Base-by-base conservation (phyloP, 2,888 invertebrate genomes). In the Sinhomidia bicolor region DNA sequence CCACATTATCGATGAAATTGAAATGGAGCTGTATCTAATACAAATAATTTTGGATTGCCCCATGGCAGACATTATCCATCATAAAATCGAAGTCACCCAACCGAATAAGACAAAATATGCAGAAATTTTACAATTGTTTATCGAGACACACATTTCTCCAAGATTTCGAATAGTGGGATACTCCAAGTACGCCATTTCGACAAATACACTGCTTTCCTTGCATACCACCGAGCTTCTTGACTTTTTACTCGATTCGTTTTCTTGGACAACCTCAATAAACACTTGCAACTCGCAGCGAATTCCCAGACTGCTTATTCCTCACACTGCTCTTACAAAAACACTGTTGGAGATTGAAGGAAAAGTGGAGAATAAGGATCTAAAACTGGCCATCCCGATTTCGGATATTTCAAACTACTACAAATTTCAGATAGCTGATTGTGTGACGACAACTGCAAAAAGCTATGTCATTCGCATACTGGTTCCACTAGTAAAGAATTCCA, bases 381-480 rank as follows among this genome's bases (percentile, higher is more conserved):
- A 65, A 6, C 62, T 89, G 0, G 84, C 88, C 26, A 74, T 89
- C 9, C 88, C 79, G n/a, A 41, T 65, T 12, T n/a, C 29, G 0
- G 89, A 89, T 32, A 29, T 88, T 12, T 80, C 88, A 1, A 88
- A 47, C n/a, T 89, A 89, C 29, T 88, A 85, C 26, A 85, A 88
- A 36, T 17, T 87, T 0, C 20, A 78, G 23, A 57, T 90, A 26
- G 83, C 90, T 1, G 90, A 90, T 57, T 90, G 90, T 26, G 82
- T 71, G 4, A 60, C 80, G 14, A 85, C 89, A 0, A 81, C 84
- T 14, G n/a, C 17, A 7, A 80, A 82, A 10, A 89, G 57, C 12
- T 89, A 83, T 32, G 51, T 90, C 2, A 74, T 90, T 9, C 68
- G 90, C 6, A 65, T 90, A 4, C 74, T 89, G 6, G 86, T 90